These are phyloP conservation scores for Himalopsyche phryganea DNA, from an alignment of 1,140 invertebrate species.

Conservation along the genomic window DNA sequence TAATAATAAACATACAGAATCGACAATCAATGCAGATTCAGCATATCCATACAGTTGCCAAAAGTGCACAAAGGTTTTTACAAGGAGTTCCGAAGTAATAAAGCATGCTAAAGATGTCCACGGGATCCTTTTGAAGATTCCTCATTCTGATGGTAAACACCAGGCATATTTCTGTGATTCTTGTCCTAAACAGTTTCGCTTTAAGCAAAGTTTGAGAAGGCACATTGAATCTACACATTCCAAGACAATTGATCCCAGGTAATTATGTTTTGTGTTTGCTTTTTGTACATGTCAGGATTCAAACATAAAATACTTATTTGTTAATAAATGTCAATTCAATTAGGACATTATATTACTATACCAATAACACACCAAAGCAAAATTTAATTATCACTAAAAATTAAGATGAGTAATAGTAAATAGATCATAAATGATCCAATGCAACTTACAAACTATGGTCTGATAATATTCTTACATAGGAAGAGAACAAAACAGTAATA, in stretches of 20 bases:
- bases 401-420: too few species aligned
- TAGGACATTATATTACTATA: too few species aligned
- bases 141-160: background rate
- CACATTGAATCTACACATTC: slow-evolving; percentile 8
- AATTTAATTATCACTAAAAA: too few species aligned
- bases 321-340: too few species aligned
- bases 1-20: background rate
- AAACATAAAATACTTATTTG: too few species aligned
- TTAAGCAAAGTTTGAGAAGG: slow-evolving; percentile 9
- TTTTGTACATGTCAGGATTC: background rate
- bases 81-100: background rate
- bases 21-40: background rate
- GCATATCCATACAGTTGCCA: background rate
- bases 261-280: too few species aligned
- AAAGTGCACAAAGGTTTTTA: slow-evolving; percentile 5
- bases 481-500: too few species aligned
- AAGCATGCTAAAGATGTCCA: slow-evolving; percentile 7
- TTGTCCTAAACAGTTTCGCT: slow-evolving; percentile 7
- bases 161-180: slow-evolving; percentile 4
- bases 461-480: too few species aligned
- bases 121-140: background rate
- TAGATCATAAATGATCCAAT: too few species aligned
- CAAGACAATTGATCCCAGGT: background rate
- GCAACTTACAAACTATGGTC: too few species aligned
- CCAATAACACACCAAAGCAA: too few species aligned